phyloP scores from a whole-genome alignment of 2,888 invertebrate species.

The Baronia brevicornis region DNA sequence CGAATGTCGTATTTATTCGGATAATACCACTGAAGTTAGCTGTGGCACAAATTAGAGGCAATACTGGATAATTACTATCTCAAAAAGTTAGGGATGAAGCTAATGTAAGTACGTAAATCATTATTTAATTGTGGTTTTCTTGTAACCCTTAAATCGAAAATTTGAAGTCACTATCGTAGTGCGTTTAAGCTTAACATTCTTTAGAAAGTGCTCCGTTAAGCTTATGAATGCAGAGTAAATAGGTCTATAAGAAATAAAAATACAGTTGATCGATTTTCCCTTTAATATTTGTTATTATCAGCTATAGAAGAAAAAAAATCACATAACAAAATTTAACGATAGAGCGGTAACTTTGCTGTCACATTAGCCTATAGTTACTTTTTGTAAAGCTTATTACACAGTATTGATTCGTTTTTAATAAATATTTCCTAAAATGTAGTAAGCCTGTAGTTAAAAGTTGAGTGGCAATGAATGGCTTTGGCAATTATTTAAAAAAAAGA shows the following conservation, averaged over 20 bases:
- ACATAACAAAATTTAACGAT: constrained; percentile 32
- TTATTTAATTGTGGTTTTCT: too few relatives aligned
- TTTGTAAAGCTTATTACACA: constrained; percentile 14
- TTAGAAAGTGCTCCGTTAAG: too few relatives aligned
- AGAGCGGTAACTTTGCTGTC: constrained; percentile 25
- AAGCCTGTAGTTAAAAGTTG: constrained; percentile 5
- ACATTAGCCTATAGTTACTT: constrained; percentile 24
- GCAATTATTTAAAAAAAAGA: too few relatives aligned
- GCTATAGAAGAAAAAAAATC: constrained; percentile 38
- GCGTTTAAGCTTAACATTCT: too few relatives aligned
- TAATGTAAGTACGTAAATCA: too few relatives aligned
- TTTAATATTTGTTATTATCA: constrained; percentile 21
- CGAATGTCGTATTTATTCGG: too few relatives aligned
- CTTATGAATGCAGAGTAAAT: neutral
- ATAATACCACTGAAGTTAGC: too few relatives aligned
- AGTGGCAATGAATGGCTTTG: constrained; percentile 11
- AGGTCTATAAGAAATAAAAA: constrained; percentile 6
- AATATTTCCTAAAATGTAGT: constrained; percentile 13
- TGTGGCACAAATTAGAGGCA: too few relatives aligned
- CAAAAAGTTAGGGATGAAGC: too few relatives aligned
- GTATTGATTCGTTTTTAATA: constrained; percentile 20
- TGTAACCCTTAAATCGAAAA: too few relatives aligned
- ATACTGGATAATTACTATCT: too few relatives aligned
- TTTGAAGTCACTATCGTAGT: too few relatives aligned
- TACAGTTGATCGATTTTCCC: constrained; percentile 11